These are phyloP conservation scores for Marmota monax DNA, from an alignment of 2,113 vertebrate genomes.

Conservation along the genomic window DNA sequence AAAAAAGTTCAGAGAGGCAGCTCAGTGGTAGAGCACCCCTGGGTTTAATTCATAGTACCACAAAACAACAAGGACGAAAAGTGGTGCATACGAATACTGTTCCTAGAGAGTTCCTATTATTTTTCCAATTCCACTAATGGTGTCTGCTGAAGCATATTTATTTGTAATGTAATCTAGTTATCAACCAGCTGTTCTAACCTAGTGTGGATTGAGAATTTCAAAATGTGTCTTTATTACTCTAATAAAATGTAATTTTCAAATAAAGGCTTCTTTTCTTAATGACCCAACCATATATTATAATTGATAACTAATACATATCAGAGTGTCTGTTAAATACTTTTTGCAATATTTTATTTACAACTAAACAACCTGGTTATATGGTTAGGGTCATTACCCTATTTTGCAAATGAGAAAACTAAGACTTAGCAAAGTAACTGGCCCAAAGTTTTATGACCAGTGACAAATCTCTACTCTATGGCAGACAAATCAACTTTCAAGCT, in stretches of 20 bases:
- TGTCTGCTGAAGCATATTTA: conserved; percentile 74
- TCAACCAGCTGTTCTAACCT: conserved; percentile 79
- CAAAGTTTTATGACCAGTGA: not conserved
- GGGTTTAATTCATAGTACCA: too few relatives aligned
- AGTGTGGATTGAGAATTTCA: conserved; percentile 74
- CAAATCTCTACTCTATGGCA: conserved; percentile 37
- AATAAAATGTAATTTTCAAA: conserved; percentile 58
- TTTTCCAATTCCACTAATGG: conserved; percentile 69
- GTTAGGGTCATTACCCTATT: not conserved
- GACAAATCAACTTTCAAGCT: conserved; percentile 40
- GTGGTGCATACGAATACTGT: not conserved
- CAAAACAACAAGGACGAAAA: not conserved
- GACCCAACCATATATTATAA: conserved; percentile 28
- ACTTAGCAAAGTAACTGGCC: not conserved
- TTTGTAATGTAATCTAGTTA: conserved; percentile 80
- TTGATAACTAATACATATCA: not conserved
- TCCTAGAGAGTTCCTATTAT: conserved; percentile 49
- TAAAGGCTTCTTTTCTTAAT: not conserved
- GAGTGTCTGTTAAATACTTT: not conserved
- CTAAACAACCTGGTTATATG: not conserved
- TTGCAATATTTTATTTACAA: conserved; percentile 37
- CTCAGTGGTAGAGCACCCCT: too few relatives aligned
- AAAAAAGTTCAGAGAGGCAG: not conserved
- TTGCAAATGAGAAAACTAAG: conserved; percentile 46
- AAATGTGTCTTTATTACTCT: conserved; percentile 35